Evolutionary conservation across 2,888 invertebrate species (phyloP).

Genomic region (Drosophila limbata): DNA sequence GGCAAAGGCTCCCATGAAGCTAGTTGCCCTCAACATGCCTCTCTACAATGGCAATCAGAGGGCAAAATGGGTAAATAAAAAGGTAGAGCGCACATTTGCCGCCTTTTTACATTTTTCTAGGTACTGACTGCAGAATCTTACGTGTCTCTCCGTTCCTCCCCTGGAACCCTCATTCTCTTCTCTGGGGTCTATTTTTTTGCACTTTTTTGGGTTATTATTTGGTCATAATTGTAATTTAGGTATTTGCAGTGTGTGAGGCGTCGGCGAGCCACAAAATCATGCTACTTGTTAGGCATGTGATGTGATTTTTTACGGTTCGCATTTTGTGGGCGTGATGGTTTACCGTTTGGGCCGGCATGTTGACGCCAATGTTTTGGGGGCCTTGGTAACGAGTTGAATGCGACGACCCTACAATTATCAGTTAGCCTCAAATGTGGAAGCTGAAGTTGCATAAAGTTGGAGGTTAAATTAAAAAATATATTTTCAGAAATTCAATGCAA

Average conservation of each 20-base stretch:
- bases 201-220: conserved; percentile 77
- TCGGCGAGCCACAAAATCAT: conserved; percentile 58
- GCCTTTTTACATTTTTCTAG: conserved; percentile 66
- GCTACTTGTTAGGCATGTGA: conserved; percentile 75
- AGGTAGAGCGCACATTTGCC: conserved; percentile 41
- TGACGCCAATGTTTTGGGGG: conserved; percentile 37
- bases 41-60: conserved; percentile 31
- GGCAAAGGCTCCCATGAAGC: conserved; percentile 56
- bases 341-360: conserved; percentile 48
- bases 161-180: not conserved
- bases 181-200: conserved; percentile 45
- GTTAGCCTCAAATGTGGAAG: conserved; percentile 33
- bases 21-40: conserved; percentile 51
- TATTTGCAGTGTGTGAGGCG: conserved; percentile 66
- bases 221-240: conserved; percentile 79
- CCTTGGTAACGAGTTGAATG: conserved; percentile 30
- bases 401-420: conserved; percentile 51
- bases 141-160: not conserved
- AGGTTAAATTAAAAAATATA: conserved; percentile 16
- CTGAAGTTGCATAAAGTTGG: conserved; percentile 34
- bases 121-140: conserved; percentile 27
- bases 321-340: conserved; percentile 44
- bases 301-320: conserved; percentile 63
- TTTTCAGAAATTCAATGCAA: conserved; percentile 35
- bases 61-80: conserved; percentile 46